Evolutionary conservation across 2,113 vertebrate genomes (phyloP), one percentile per base, ranked within the genome.

Genomic region (Notiomystis cincta): DNA sequence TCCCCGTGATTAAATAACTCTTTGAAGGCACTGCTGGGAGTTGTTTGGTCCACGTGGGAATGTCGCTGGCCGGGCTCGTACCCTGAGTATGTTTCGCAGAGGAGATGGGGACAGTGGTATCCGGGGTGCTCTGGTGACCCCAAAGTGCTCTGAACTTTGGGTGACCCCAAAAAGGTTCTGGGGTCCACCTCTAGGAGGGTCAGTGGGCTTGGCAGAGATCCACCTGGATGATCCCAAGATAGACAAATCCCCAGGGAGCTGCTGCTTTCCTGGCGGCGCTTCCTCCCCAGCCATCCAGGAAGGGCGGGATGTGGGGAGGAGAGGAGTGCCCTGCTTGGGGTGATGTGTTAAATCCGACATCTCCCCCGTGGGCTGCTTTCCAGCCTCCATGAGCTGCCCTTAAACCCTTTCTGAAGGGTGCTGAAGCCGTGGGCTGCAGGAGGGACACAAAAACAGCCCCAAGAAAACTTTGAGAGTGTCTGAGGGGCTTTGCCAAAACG

Each of bases 1-100:
- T 96, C 81, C 81, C 69, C 14, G 66, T 45, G 77, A 60, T 89
- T 77, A 72, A 94, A 69, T 9, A 50, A 24, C 88, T 61, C 90
- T 57, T 65, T 53, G 87, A 79, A 95, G 89, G 53, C 73, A 38
- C 75, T 10, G 30, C 67, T 47, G 37, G 75, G 60, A 89, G 89
- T 35, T 35, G 47, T n/a, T 85, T 44, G 51, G 14, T 66, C 91
- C 89, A 44, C 1, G 1, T 0, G 54, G 87, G 73, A 91, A 89
- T 30, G 48, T 27, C 3, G 0, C 77, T 24, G 64, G 47, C 82
- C 31, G 15, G 53, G 66, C 53, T 76, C 0, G 1, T 13, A n/a
- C 62, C 72, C 81, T 3, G 78, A 75, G 75, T 3, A 38, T 2
- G 3, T 54, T 67, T 35, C 42, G 20, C 45, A 31, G 22, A 38